phyloP scores from a whole-genome alignment of 1,140 invertebrate species.

The Intoshia linei region DNA sequence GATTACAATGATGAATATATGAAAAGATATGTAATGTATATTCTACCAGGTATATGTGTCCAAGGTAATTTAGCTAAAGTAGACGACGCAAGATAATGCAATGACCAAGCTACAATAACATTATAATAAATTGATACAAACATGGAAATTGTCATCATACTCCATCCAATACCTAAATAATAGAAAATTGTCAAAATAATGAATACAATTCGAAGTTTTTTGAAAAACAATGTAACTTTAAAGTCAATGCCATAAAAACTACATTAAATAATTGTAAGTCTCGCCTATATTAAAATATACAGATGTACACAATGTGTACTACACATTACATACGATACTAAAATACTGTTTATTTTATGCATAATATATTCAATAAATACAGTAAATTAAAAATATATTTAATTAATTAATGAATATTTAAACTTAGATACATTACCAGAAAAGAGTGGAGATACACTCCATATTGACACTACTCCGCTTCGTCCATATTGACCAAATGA shows the following conservation, averaged over 20 bases:
- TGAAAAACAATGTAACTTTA: no score
- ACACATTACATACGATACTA: background rate
- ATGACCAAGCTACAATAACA: constrained; percentile 13
- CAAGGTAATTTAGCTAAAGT: constrained; percentile 3
- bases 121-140: constrained; percentile 17
- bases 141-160: constrained; percentile 27
- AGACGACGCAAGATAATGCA: constrained; percentile 9
- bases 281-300: no score
- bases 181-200: constrained; percentile 8
- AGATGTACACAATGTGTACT: no score
- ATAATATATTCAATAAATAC: background rate
- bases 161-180: constrained; percentile 38
- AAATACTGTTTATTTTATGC: background rate
- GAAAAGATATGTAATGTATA: background rate
- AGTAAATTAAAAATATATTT: background rate
- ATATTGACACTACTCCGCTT: constrained; percentile 13
- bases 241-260: no score
- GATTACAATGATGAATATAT: background rate
- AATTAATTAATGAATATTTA: constrained; percentile 9
- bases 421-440: constrained; percentile 17
- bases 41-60: background rate
- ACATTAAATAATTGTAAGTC: no score
- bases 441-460: constrained; percentile 14
- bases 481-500: constrained; percentile 20
- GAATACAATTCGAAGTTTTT: no score